Percentiles rank a stretch among this genome's conserved stretches.
Conservation (phyloP, 2,797 vertebrate species). For the Periparus ater region DNA sequence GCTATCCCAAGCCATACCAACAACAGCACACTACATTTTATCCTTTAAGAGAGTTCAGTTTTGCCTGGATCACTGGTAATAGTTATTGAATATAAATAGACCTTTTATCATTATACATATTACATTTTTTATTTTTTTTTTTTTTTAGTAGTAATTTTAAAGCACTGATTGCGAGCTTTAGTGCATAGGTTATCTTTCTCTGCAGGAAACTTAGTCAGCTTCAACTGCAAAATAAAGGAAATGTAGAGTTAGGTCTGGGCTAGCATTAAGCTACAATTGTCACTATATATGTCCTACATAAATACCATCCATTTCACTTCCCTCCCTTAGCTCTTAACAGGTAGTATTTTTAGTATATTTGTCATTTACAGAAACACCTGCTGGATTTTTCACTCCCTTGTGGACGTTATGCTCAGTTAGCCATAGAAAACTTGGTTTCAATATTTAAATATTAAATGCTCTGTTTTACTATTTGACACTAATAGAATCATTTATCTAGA, state of each 20-base stretch:
- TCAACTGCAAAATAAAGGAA: neutral
- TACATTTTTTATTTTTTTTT: neutral
- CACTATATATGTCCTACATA: neutral
- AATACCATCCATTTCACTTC: neutral
- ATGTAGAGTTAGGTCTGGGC: neutral
- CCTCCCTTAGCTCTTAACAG: neutral
- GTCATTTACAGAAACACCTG: neutral
- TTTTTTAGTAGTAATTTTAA: neutral
- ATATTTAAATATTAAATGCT: neutral
- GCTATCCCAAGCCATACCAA: neutral
- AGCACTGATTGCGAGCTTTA: neutral
- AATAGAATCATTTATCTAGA: neutral
- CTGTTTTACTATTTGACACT: neutral
- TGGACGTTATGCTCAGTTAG: neutral
- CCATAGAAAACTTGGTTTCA: neutral
- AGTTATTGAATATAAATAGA: neutral
- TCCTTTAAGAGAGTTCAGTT: neutral
- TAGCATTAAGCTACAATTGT: neutral
- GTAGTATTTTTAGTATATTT: neutral
- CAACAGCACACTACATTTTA: neutral
- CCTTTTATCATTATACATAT: neutral
- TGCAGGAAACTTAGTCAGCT: neutral
- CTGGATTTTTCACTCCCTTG: neutral
- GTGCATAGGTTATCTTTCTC: neutral
- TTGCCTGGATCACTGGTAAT: neutral